A percentile compares a stretch with the other conserved stretches of the same genome.
Conservation (phyloP, 2,888 invertebrate genomes). For the Drosophila setosimentum region DNA sequence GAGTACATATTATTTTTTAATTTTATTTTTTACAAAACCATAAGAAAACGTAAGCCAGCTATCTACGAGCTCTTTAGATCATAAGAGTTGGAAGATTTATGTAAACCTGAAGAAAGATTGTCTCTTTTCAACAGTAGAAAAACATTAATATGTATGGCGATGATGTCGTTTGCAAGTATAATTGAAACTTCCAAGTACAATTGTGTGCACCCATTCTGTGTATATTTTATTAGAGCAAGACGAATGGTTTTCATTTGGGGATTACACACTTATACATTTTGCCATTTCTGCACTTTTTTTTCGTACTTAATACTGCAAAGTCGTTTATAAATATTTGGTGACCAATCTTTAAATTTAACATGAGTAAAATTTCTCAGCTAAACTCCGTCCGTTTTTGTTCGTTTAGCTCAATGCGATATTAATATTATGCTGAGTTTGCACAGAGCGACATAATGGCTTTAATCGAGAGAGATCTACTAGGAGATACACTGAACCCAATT, state of each 20-base stretch:
- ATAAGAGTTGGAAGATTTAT: not conserved
- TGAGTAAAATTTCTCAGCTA: not conserved
- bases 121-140: not conserved
- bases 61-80: not conserved
- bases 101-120: not conserved
- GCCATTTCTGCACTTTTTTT: not conserved
- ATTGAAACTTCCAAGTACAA: not conserved
- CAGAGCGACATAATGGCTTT: too few species aligned
- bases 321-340: not conserved
- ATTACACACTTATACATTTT: not conserved
- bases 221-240: not conserved
- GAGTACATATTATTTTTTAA: slow-evolving; percentile 1
- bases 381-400: not conserved
- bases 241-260: not conserved
- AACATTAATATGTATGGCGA: slow-evolving; percentile 11
- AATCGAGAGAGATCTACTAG: not conserved
- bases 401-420: not conserved
- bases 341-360: not conserved
- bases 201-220: not conserved
- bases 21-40: not conserved
- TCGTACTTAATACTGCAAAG: not conserved
- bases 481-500: not conserved
- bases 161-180: slow-evolving; percentile 16
- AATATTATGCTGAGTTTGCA: not conserved
- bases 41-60: slow-evolving; percentile 1